phyloP scores from a whole-genome alignment of 35 echinoderm and acorn worm species.

The Amphiura filiformis region DNA sequence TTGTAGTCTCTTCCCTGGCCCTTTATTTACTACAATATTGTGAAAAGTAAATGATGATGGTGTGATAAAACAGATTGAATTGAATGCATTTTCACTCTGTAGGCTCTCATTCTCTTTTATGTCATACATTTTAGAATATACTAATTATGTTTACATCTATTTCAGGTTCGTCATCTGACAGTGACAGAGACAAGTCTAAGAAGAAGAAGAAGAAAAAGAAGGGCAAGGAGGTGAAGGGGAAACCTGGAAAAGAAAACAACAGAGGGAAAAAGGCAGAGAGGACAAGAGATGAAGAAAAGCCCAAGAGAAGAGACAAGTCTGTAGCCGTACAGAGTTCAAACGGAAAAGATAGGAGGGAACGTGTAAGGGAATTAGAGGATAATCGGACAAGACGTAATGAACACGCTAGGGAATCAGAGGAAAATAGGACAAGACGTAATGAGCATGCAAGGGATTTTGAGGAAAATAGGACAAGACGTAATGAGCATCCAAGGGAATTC shows the following conservation, averaged over 20 bases:
- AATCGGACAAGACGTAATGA: too few species aligned
- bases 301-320: neutral
- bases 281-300: neutral
- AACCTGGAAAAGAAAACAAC: neutral
- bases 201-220: neutral
- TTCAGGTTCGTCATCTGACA: neutral
- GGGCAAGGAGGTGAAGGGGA: neutral
- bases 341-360: neutral
- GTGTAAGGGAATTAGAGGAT: neutral
- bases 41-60: too few species aligned
- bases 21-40: too few species aligned
- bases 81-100: too few species aligned
- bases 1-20: too few species aligned
- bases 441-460: neutral
- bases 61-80: too few species aligned
- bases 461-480: neutral
- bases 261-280: neutral
- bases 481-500: neutral
- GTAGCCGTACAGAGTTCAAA: neutral
- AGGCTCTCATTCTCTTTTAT: too few species aligned
- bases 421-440: too few species aligned
- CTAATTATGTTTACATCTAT: too few species aligned
- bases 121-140: too few species aligned
- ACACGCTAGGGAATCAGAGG: neutral
- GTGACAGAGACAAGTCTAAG: neutral